Evolutionary conservation across 2,797 vertebrate species (phyloP).

Genomic region (Darevskia nairensis): DNA sequence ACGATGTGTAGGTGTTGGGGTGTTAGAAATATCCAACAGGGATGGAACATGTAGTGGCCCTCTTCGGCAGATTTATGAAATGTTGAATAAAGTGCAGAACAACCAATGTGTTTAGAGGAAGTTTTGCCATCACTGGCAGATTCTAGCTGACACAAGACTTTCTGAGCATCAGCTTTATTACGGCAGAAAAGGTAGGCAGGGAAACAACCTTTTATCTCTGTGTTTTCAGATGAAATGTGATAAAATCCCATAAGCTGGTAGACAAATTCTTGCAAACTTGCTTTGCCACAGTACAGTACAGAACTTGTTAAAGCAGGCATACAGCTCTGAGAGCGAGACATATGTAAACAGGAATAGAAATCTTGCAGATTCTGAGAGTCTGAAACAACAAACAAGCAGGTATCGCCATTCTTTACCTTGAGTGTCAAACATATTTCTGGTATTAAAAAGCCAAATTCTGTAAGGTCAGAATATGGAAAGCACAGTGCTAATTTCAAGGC

Average conservation of each 20-base stretch:
- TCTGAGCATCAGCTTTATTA: slow-evolving; percentile 64
- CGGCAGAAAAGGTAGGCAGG: slow-evolving; percentile 82
- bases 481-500: slow-evolving; percentile 81
- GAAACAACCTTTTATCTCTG: slow-evolving; percentile 85
- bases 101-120: slow-evolving; percentile 66
- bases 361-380: slow-evolving; percentile 83
- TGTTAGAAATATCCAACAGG: slow-evolving; percentile 89
- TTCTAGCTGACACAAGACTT: slow-evolving; percentile 48
- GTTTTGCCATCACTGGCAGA: slow-evolving; percentile 60
- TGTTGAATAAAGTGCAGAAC: slow-evolving; percentile 74
- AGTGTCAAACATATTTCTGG: slow-evolving; percentile 87
- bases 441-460: slow-evolving; percentile 81
- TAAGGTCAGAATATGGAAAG: slow-evolving; percentile 83
- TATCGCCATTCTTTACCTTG: slow-evolving; percentile 75
- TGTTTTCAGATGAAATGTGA: slow-evolving; percentile 85
- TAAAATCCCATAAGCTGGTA: slow-evolving; percentile 86
- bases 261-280: slow-evolving; percentile 84
- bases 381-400: slow-evolving; percentile 85
- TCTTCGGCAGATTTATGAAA: slow-evolving; percentile 71
- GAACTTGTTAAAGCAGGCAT: slow-evolving; percentile 71
- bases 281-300: slow-evolving; percentile 66
- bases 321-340: slow-evolving; percentile 64
- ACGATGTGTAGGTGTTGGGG: slow-evolving; percentile 87
- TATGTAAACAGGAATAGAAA: slow-evolving; percentile 79
- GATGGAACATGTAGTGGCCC: slow-evolving; percentile 75